Evolutionary conservation across 2,113 vertebrate species (phyloP).

Genomic region (Neopipo cinnamomea): DNA sequence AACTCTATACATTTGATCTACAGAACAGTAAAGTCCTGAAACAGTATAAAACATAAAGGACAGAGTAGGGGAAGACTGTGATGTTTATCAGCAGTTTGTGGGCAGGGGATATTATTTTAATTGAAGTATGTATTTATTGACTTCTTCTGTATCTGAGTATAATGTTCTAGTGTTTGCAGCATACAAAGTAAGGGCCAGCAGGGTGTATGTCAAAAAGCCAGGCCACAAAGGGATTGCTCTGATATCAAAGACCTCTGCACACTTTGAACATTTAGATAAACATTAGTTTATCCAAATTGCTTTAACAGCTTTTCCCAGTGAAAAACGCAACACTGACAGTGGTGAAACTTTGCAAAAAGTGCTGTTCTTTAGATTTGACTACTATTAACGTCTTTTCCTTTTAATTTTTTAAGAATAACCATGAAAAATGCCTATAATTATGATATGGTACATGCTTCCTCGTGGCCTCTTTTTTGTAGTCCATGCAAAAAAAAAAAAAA

Average conservation of each 20-base stretch:
- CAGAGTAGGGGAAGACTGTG: background rate
- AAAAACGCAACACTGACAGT: background rate
- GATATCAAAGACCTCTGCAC: conserved; percentile 12
- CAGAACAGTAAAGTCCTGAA: background rate
- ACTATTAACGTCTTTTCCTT: background rate
- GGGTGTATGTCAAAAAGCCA: background rate
- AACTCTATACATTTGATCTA: background rate
- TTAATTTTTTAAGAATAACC: background rate
- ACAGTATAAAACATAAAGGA: background rate
- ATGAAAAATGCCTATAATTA: background rate
- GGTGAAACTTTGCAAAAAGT: background rate
- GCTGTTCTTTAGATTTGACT: background rate
- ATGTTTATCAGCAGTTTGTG: background rate
- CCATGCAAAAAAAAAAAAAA: background rate
- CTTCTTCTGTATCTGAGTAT: background rate
- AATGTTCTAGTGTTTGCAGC: background rate
- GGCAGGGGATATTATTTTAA: background rate
- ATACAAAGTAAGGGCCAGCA: background rate
- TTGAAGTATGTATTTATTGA: background rate
- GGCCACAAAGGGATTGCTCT: background rate
- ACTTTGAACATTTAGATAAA: conserved; percentile 46
- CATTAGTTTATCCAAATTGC: background rate
- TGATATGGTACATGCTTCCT: background rate
- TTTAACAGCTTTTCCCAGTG: background rate
- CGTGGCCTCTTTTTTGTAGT: background rate